Evolutionary conservation across 2,113 vertebrate species (phyloP).

Genomic region (Cyanistes caeruleus): DNA sequence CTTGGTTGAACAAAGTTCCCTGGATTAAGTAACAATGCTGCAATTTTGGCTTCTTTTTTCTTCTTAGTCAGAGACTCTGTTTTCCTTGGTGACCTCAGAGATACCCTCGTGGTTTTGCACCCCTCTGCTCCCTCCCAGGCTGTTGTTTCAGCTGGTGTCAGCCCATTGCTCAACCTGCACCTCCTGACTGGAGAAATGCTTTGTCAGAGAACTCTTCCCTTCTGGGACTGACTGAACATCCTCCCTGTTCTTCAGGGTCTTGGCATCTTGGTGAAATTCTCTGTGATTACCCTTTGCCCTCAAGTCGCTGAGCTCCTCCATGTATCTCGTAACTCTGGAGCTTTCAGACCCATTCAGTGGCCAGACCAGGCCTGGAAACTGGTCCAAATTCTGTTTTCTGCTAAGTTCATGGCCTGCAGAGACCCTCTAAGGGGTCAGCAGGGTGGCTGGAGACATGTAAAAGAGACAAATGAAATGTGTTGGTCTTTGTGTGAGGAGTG

Average conservation of each 20-base stretch:
- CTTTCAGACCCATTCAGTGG: neutral
- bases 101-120: neutral
- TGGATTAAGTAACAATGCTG: conserved; percentile 21
- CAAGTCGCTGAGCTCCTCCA: accelerated
- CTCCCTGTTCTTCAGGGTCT: neutral
- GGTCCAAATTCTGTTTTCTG: neutral
- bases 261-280: neutral
- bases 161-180: conserved; percentile 38
- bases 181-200: conserved; percentile 23
- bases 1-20: neutral
- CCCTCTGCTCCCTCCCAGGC: neutral
- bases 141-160: conserved; percentile 34
- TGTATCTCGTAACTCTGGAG: neutral
- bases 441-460: neutral
- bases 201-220: neutral
- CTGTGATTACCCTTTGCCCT: neutral
- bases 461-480: neutral
- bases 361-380: neutral
- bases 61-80: neutral
- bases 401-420: neutral
- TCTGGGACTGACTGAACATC: neutral
- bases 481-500: neutral
- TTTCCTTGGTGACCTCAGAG: neutral
- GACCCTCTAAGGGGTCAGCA: neutral
- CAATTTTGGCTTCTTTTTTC: neutral